These are phyloP conservation scores for Rhagoletis pomonella DNA, from an alignment of 1,140 invertebrate species.

Conservation along the genomic window DNA sequence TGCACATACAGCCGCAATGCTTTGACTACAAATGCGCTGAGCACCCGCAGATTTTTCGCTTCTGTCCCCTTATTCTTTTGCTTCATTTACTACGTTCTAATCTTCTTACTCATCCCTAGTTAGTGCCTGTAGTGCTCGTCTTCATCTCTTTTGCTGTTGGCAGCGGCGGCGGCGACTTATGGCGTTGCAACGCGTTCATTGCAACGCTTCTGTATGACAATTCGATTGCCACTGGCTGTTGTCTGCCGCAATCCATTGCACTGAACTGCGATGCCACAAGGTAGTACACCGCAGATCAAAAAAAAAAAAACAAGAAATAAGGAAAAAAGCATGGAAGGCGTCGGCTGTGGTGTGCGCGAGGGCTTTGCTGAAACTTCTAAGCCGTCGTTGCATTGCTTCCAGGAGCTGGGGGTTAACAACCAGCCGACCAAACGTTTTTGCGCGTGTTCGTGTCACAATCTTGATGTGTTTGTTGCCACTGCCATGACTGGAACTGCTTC, in stretches of 20 bases:
- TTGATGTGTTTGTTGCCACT: conserved; percentile 50
- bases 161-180: conserved; percentile 40
- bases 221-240: conserved; percentile 38
- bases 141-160: neutral
- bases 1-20: neutral
- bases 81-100: neutral
- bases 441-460: conserved; percentile 48
- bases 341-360: no score
- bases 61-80: no score
- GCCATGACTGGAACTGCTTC: conserved; percentile 31
- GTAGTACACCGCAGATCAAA: no score
- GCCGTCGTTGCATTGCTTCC: neutral
- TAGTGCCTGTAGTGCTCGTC: neutral
- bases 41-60: conserved; percentile 42
- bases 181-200: conserved; percentile 42
- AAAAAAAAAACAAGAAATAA: no score
- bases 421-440: conserved; percentile 44
- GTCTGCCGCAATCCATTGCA: neutral
- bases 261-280: no score
- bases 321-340: no score
- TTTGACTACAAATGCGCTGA: neutral
- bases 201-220: conserved; percentile 44
- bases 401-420: conserved; percentile 45
- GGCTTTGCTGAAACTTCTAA: no score
- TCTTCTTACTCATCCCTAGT: neutral